These are phyloP conservation scores for Centropristis striata DNA, from an alignment of 2,113 vertebrate species.

Conservation along the genomic window DNA sequence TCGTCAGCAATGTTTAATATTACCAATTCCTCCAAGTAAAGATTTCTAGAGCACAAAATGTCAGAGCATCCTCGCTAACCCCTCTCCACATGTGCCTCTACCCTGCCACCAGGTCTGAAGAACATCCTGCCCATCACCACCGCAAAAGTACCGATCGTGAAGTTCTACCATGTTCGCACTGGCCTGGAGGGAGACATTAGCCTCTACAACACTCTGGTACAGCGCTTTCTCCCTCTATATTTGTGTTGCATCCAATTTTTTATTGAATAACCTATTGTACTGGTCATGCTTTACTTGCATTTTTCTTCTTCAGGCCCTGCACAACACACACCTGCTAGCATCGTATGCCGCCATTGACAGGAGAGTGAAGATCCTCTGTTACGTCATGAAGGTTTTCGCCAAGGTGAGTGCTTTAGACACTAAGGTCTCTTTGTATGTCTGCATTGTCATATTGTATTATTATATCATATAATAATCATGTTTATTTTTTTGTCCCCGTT, in stretches of 20 bases:
- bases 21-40: neutral
- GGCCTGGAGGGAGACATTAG: conserved; percentile 97
- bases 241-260: neutral
- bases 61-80: neutral
- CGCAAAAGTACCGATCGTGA: conserved; percentile 96
- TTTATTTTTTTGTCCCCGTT: conserved; percentile 27
- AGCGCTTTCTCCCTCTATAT: neutral
- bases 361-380: conserved; percentile 94
- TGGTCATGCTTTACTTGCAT: neutral
- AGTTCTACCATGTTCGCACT: conserved; percentile 93
- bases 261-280: neutral
- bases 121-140: conserved; percentile 96
- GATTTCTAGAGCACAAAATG: neutral
- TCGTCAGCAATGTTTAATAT: too few relatives aligned
- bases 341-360: conserved; percentile 92
- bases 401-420: conserved; percentile 83
- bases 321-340: conserved; percentile 93
- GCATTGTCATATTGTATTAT: neutral
- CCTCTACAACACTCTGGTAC: conserved; percentile 95
- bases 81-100: neutral
- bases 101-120: conserved; percentile 85
- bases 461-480: too few relatives aligned
- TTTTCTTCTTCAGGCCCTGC: conserved; percentile 87
- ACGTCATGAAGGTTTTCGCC: conserved; percentile 96
- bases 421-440: neutral